A percentile compares a stretch with the other conserved stretches of the same genome.
Evolutionary conservation across 1,140 invertebrate species (phyloP).

Genomic region (Drosophila simulans): DNA sequence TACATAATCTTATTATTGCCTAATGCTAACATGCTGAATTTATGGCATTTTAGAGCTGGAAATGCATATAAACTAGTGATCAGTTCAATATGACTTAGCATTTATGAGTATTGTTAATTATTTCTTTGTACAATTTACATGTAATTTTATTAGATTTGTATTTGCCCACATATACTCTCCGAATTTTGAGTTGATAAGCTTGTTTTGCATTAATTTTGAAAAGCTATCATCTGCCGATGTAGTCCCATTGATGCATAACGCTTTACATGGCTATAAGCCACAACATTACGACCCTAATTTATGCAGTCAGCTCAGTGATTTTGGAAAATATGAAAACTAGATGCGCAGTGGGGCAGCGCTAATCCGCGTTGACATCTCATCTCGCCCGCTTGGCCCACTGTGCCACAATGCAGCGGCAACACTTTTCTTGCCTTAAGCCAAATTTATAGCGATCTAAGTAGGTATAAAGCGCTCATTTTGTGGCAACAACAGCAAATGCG

Average conservation of each 20-base stretch:
- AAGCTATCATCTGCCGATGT: too few species aligned
- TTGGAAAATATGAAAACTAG: background rate
- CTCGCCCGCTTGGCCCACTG: constrained; percentile 34
- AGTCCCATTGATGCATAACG: background rate
- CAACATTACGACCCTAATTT: background rate
- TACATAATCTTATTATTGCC: background rate
- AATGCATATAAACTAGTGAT: background rate
- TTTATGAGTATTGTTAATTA: too few species aligned
- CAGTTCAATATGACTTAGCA: background rate
- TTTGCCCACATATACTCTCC: too few species aligned
- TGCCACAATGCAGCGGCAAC: constrained; percentile 64
- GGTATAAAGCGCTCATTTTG: constrained; percentile 82
- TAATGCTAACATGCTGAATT: constrained; percentile 5
- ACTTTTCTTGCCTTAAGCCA: constrained; percentile 82
- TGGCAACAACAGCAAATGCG: constrained; percentile 58
- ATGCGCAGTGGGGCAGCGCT: background rate
- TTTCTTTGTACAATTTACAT: too few species aligned
- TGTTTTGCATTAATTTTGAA: too few species aligned
- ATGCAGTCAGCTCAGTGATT: constrained; percentile 3
- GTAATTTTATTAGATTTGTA: too few species aligned
- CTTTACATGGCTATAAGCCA: background rate
- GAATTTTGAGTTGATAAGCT: too few species aligned
- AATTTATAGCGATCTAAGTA: constrained; percentile 83
- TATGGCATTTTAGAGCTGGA: background rate
- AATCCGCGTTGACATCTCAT: constrained; percentile 24